phyloP scores from a whole-genome alignment of 2,888 invertebrate genomes.

The Amphipoea lucens region DNA sequence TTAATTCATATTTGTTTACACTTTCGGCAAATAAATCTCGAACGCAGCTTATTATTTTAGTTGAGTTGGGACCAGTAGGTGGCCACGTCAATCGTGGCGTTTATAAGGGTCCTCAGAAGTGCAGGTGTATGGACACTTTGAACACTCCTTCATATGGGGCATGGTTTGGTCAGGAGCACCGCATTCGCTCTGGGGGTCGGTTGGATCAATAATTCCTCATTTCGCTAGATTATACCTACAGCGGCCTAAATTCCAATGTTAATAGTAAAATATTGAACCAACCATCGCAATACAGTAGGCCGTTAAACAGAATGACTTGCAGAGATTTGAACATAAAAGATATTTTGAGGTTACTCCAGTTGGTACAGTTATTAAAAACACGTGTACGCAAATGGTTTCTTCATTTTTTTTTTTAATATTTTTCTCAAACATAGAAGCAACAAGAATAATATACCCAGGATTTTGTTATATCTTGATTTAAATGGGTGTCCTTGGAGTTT shows the following conservation, averaged over 20 bases:
- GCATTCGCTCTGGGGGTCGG: background rate
- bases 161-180: background rate
- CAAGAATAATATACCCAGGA: too few relatives aligned
- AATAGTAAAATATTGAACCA: background rate
- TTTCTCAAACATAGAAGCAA: background rate
- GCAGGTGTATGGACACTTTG: background rate
- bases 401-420: background rate
- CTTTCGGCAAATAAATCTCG: too few relatives aligned
- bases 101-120: too few relatives aligned
- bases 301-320: conserved; percentile 15
- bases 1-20: too few relatives aligned
- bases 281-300: background rate
- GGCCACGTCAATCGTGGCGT: too few relatives aligned
- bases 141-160: background rate
- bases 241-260: background rate
- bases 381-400: conserved; percentile 1
- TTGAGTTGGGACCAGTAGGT: too few relatives aligned
- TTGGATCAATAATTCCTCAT: background rate
- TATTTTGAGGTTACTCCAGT: background rate
- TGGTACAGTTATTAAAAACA: conserved; percentile 1
- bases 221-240: background rate
- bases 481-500: background rate
- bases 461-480: background rate
- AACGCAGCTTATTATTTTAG: too few relatives aligned
- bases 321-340: background rate